phyloP scores from a whole-genome alignment of 2,113 vertebrate species.

The Cyprinodon brontotheroides region DNA sequence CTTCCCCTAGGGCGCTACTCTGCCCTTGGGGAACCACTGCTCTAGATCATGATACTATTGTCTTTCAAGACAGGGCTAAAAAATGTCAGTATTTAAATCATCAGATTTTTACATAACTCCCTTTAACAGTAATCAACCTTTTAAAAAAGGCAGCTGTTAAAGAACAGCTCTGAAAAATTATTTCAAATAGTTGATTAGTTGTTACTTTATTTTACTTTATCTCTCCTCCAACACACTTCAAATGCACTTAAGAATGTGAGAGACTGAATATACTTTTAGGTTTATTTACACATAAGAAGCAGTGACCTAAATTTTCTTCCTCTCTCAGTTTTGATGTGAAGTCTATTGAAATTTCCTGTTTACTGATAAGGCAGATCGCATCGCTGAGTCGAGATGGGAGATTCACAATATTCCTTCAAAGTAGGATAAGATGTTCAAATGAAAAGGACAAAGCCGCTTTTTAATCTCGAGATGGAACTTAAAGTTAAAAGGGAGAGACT shows the following conservation, averaged over 20 bases:
- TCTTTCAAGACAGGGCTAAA: conserved; percentile 4
- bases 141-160: neutral
- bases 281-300: conserved; percentile 26
- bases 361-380: conserved; percentile 14
- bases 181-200: neutral
- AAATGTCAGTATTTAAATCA: conserved; percentile 7
- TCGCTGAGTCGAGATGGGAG: conserved; percentile 37
- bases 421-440: too few species aligned
- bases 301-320: conserved; percentile 26
- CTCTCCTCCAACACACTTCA: neutral
- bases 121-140: conserved; percentile 5
- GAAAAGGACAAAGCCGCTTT: conserved; percentile 14
- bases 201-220: neutral
- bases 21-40: too few species aligned
- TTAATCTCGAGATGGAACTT: conserved; percentile 3
- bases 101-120: neutral
- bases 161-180: neutral
- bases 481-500: too few species aligned
- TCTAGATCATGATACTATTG: neutral
- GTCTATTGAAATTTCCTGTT: conserved; percentile 39
- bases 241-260: neutral
- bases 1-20: too few species aligned
- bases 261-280: neutral
- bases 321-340: conserved; percentile 23
- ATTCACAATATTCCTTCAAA: neutral